Base-by-base conservation (phyloP, 2,113 vertebrate genomes). In the Sarotherodon lohbergeri region DNA sequence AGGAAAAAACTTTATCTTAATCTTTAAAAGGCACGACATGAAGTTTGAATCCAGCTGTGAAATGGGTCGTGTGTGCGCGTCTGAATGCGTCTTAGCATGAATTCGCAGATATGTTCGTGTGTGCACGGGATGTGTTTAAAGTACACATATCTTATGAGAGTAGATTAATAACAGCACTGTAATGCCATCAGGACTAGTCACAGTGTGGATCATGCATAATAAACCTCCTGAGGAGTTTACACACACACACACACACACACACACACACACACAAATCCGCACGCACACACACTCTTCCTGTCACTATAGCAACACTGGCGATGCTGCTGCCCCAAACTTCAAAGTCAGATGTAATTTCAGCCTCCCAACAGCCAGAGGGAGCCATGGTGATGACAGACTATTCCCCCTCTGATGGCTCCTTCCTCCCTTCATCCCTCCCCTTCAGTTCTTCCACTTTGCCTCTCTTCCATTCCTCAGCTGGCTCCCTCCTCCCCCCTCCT, bases 341-440 rank as follows among this genome's bases (percentile, higher is more conserved):
- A 98, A 98, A 98, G 98, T 97, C 97, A 97, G 98, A 97, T 98
- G 98, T 97, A 98, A 98, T 98, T 98, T 97, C 98, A 98, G 97
- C 96, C 97, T 97, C 96, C 96, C 96, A 97, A 96, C 97, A 98
- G 98, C 97, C 97, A 98, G 98, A 97, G 98, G 98, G 97, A 98
- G 98, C 97, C 97, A 97, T 96, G 97, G 96, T 96, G 92, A 95
- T 92, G 93, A 94, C 87, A 93, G 91, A 92, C 52, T 63, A 56
- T 52, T 55, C 83, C 48, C 81, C 87, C 68, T 66, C 76, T 22
- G 76, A 85, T 85, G 80, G 46, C 84, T 90, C 66, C 86, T 89
- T 68, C 83, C 85, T 59, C 55, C 86, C 57, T 91, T 66, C 86
- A 78, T 89, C 84, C 52, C 55, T 86, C 52, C 22, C 24, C 19